These are phyloP conservation scores for Bothrops jararaca DNA, from an alignment of 2,113 vertebrate species.

Conservation along the genomic window DNA sequence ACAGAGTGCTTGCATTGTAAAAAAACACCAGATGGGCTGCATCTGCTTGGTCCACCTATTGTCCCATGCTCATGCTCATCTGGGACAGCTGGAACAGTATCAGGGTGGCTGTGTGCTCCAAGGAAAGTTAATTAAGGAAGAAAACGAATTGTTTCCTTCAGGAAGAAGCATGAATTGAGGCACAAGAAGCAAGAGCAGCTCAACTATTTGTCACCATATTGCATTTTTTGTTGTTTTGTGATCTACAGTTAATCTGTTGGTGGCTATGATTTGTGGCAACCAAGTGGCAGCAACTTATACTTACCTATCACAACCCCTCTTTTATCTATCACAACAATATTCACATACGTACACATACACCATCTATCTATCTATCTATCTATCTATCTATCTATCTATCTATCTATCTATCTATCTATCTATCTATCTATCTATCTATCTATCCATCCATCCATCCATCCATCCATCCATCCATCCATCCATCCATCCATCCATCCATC, in stretches of 20 bases:
- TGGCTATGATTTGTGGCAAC: not conserved
- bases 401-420: no score
- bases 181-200: not conserved
- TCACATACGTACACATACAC: no score
- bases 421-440: no score
- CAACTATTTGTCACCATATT: not conserved
- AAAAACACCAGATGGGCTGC: not conserved
- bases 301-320: not conserved
- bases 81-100: not conserved
- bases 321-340: not conserved
- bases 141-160: not conserved
- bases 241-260: not conserved
- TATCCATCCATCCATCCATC: no score
- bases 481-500: no score
- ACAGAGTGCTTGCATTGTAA: no score
- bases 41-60: not conserved
- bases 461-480: no score
- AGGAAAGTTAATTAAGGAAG: not conserved
- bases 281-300: not conserved
- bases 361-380: no score
- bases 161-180: not conserved
- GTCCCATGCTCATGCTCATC: not conserved
- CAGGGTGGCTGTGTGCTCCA: not conserved
- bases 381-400: no score
- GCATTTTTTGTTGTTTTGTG: not conserved